phyloP scores from a whole-genome alignment of 2,888 invertebrate genomes.

The Standfussiana lucernea region DNA sequence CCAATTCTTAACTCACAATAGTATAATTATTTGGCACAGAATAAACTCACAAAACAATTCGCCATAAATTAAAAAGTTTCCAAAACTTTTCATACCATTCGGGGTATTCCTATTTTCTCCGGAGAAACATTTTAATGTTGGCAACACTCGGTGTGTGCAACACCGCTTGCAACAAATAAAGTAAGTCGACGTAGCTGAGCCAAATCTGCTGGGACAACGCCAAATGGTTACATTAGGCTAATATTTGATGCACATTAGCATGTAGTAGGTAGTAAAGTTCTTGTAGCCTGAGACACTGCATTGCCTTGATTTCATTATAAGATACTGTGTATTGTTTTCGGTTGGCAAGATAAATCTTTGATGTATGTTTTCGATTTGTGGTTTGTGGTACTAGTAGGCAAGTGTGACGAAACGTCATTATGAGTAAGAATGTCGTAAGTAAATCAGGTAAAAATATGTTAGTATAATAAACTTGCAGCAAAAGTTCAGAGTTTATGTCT shows the following conservation, averaged over 20 bases:
- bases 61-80: constrained; percentile 50
- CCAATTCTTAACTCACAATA: not conserved
- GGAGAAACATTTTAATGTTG: constrained; percentile 57
- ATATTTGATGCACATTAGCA: constrained; percentile 77
- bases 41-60: constrained; percentile 30
- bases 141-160: constrained; percentile 54
- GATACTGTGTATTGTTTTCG: constrained; percentile 11
- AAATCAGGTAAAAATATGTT: not conserved
- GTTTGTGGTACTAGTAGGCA: not conserved
- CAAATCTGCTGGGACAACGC: constrained; percentile 76
- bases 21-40: constrained; percentile 25
- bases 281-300: constrained; percentile 37
- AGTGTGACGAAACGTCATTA: not conserved
- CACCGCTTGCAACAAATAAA: constrained; percentile 67
- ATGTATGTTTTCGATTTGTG: not conserved
- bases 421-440: not conserved
- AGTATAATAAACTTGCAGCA: not conserved
- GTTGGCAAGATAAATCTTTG: not conserved
- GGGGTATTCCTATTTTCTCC: constrained; percentile 51
- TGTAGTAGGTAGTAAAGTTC: constrained; percentile 37
- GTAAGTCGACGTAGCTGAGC: constrained; percentile 68
- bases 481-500: not conserved
- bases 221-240: constrained; percentile 80
- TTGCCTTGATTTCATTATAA: constrained; percentile 40
- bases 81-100: constrained; percentile 39